Conservation (phyloP, 2,797 vertebrate genomes). For the Loriculus beryllinus region DNA sequence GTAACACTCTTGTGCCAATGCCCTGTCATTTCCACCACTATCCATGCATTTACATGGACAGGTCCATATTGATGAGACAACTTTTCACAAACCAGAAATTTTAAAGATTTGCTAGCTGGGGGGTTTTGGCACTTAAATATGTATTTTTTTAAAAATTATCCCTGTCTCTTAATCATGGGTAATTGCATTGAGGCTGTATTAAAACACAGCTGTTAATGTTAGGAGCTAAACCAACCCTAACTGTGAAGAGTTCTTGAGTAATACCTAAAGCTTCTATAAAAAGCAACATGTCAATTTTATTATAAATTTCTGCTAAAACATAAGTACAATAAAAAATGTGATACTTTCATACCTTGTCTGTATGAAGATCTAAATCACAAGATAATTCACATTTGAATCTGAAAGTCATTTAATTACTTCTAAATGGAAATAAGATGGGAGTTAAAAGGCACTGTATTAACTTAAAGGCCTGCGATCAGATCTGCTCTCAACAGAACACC, state of each 20-base stretch:
- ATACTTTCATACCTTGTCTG: neutral
- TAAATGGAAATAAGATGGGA: neutral
- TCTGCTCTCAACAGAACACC: neutral
- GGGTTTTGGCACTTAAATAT: neutral
- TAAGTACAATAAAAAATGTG: neutral
- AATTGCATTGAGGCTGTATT: neutral
- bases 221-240: neutral
- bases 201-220: neutral
- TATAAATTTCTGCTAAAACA: neutral
- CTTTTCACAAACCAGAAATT: neutral
- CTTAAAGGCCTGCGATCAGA: neutral
- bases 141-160: neutral
- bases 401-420: conserved; percentile 11
- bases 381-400: neutral
- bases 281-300: neutral
- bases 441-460: neutral
- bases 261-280: neutral
- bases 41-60: neutral
- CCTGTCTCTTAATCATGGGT: neutral
- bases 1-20: neutral
- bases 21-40: neutral
- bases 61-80: neutral
- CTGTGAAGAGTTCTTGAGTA: neutral
- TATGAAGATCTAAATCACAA: neutral
- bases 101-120: neutral